Evolutionary conservation across 2,797 vertebrate species (phyloP).

Genomic region (Amphiprion clarkii): DNA sequence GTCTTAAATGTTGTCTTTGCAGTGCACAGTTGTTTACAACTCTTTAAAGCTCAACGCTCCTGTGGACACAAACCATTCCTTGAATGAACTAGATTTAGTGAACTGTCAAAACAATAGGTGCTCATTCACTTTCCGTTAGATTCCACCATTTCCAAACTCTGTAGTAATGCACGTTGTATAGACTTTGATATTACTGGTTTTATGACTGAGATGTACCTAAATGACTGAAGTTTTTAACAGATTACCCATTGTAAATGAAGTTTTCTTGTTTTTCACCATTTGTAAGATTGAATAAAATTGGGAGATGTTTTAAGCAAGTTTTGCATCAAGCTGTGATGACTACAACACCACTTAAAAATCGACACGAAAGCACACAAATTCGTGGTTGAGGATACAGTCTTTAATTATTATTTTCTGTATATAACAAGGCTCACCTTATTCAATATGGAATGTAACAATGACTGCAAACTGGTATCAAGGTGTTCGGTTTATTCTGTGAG

Average conservation of each 20-base stretch:
- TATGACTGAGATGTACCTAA: conserved; percentile 99
- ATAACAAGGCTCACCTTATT: conserved; percentile 92
- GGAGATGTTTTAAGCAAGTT: conserved; percentile 95
- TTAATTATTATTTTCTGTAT: conserved; percentile 89
- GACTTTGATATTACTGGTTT: conserved; percentile 99
- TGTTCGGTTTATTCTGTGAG: conserved; percentile 93
- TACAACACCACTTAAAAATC: conserved; percentile 63
- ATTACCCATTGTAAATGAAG: conserved; percentile 99
- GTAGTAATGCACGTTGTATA: conserved; percentile 99
- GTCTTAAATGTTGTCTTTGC: conserved; percentile 88
- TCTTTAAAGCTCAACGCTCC: conserved; percentile 88
- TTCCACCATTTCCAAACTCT: conserved; percentile 95
- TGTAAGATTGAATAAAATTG: conserved; percentile 97
- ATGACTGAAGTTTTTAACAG: conserved; percentile 96
- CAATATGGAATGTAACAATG: conserved; percentile 95
- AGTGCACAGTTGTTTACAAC: conserved; percentile 96
- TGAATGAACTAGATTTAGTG: conserved; percentile 90
- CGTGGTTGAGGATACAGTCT: conserved; percentile 36
- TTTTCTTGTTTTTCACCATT: conserved; percentile 97
- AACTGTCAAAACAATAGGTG: conserved; percentile 93
- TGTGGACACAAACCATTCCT: conserved; percentile 83
- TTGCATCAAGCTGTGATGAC: conserved; percentile 86
- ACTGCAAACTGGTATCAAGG: conserved; percentile 93
- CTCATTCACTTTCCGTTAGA: conserved; percentile 94
- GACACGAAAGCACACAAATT: conserved; percentile 44